Base-by-base conservation (phyloP, 2,888 invertebrate genomes). In the Rhagium mordax region DNA sequence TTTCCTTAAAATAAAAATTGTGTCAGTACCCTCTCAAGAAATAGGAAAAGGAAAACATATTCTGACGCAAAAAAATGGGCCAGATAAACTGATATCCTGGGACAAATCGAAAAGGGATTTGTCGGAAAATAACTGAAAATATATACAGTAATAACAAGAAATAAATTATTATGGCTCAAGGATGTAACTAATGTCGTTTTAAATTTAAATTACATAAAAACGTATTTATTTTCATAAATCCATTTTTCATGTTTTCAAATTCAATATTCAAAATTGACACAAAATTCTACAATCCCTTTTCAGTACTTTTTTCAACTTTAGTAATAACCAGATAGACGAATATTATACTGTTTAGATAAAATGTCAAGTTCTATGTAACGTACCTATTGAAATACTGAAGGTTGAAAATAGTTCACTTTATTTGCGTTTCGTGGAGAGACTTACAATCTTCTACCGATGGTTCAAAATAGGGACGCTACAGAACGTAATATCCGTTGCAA, bases 1-100 rank as follows among this genome's bases (percentile, higher is more conserved):
- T 70, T 70, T 70, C 41, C 68, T 70, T 55, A 67, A 27, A 65
- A 65, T 59, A 70, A 47, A 66, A 73, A 73, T 64, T 24, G 68
- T 64, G 68, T 48, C 68, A 62, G 41, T 64, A 62, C 33, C 55
- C 53, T 21, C 47, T 21, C 24, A 7, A 7, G 15, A 49, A 18
- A 33, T 20, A 5, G 18, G 3, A 33, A 33, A n/a, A n/a, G 10
- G n/a, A 59, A 41, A 10, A 51, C 15, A 61, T 61, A 61, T 10
- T 61, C 16, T 48, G 27, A 6, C n/a, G 13, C 7, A 15, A 27
- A 55, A 55, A 55, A 55, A 24, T 8, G 24, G 2, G n/a, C n/a
- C 13, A 27, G 1, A 6, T 27, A 27, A 18, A 15, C 3, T 10
- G 27, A 10, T 29, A 59, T 59, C 18, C 33, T 3, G 10, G 33